Evolutionary conservation across 2,888 invertebrate genomes (phyloP).

Genomic region (Apeira syringaria): DNA sequence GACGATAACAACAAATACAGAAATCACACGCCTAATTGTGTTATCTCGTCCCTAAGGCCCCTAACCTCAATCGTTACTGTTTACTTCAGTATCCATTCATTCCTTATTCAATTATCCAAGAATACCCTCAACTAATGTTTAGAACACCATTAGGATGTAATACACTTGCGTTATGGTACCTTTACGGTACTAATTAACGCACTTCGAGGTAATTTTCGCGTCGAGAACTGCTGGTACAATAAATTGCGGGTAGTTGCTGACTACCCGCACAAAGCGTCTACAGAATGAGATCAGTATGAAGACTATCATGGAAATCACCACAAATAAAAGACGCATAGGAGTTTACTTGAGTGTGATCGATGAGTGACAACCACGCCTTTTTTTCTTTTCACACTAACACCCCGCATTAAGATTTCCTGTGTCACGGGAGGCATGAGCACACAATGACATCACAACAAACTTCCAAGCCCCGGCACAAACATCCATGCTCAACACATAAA

Average conservation of each 20-base stretch:
- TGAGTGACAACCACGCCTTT: too few relatives aligned
- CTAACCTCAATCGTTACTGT: constrained; percentile 18
- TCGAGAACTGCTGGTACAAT: constrained; percentile 55
- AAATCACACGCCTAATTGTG: constrained; percentile 16
- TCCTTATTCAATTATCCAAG: constrained; percentile 44
- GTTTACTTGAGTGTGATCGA: too few relatives aligned
- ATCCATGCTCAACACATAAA: too few relatives aligned
- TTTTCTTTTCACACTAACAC: too few relatives aligned
- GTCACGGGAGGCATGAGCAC: too few relatives aligned
- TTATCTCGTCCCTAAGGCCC: constrained; percentile 10
- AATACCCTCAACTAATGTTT: constrained; percentile 40
- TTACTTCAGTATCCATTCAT: constrained; percentile 22
- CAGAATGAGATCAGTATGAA: neutral
- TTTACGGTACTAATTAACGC: constrained; percentile 65
- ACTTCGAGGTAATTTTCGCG: constrained; percentile 61
- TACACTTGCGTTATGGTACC: constrained; percentile 56
- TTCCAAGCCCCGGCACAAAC: too few relatives aligned
- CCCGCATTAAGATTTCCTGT: too few relatives aligned
- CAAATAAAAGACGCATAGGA: too few relatives aligned
- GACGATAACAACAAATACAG: too few relatives aligned
- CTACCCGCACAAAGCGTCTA: constrained; percentile 11
- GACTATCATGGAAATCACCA: neutral
- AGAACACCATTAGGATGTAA: constrained; percentile 50
- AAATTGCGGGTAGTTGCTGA: constrained; percentile 39
- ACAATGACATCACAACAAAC: too few relatives aligned